These are phyloP conservation scores for Empis livida DNA, from an alignment of 2,888 invertebrate species.

Conservation along the genomic window DNA sequence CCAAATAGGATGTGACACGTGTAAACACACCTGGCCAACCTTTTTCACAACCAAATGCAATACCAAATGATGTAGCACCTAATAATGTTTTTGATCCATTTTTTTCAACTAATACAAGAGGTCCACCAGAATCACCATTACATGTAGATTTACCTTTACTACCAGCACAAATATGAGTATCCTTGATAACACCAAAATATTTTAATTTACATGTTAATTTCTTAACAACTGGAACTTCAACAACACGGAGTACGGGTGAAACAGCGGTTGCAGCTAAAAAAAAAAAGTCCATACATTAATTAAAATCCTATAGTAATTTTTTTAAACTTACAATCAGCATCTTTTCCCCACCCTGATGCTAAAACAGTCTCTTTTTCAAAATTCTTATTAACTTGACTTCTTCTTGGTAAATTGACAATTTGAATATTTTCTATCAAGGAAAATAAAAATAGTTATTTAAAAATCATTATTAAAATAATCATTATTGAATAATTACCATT, in stretches of 20 bases:
- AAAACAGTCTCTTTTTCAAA: slow-evolving; percentile 12
- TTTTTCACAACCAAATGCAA: slow-evolving; percentile 18
- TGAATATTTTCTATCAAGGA: slow-evolving; percentile 5
- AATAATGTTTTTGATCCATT: slow-evolving; percentile 13
- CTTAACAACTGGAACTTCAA: slow-evolving; percentile 2
- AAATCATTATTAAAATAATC: too few species aligned
- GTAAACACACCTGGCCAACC: slow-evolving; percentile 26
- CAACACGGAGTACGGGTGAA: slow-evolving; percentile 6
- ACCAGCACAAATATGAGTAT: slow-evolving; percentile 18
- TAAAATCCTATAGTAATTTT: slow-evolving; percentile 10
- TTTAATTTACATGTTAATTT: slow-evolving; percentile 3
- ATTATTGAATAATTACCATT: slow-evolving; percentile 6
- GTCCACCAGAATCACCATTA: slow-evolving; percentile 30
- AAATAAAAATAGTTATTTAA: background rate
- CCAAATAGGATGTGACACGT: slow-evolving; percentile 18
- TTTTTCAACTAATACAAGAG: slow-evolving; percentile 15
- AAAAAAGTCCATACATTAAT: background rate
- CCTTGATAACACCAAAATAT: slow-evolving; percentile 11
- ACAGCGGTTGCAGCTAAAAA: slow-evolving; percentile 3
- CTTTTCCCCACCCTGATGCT: slow-evolving; percentile 28
- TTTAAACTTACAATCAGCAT: slow-evolving; percentile 18
- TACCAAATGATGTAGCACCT: slow-evolving; percentile 27
- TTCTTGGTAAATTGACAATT: slow-evolving; percentile 2
- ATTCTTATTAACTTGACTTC: background rate
- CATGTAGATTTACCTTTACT: slow-evolving; percentile 20